phyloP scores from a whole-genome alignment of 2,888 invertebrate species.

The Epiblema foenella region DNA sequence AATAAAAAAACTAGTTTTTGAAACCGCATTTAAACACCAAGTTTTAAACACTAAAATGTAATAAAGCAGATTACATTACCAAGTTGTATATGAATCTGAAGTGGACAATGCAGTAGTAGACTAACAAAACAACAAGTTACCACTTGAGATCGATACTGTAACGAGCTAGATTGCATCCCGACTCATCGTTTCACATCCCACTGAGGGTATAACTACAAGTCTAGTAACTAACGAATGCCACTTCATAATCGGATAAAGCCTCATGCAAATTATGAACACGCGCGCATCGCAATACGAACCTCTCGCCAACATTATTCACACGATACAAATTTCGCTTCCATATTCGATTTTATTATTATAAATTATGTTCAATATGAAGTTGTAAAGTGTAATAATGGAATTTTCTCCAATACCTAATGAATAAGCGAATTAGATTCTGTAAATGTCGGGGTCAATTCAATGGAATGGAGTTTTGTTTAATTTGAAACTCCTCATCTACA shows the following conservation, averaged over 20 bases:
- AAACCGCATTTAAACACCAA: too few species aligned
- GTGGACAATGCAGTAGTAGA: too few species aligned
- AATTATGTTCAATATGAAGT: too few species aligned
- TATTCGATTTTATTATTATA: not conserved
- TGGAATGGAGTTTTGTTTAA: slow-evolving; percentile 7
- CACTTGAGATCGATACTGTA: too few species aligned
- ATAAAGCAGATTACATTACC: too few species aligned
- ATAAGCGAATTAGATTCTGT: slow-evolving; percentile 14
- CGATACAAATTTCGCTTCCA: not conserved
- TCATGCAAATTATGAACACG: slow-evolving; percentile 20
- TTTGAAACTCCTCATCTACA: too few species aligned
- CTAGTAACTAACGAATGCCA: not conserved
- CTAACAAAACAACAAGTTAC: too few species aligned
- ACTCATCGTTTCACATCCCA: not conserved
- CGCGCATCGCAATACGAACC: not conserved
- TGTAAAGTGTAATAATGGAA: too few species aligned
- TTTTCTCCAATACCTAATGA: slow-evolving; percentile 7
- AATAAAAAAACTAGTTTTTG: too few species aligned
- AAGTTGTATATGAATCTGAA: too few species aligned
- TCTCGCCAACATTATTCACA: not conserved
- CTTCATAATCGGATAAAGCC: slow-evolving; percentile 12
- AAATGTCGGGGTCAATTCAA: slow-evolving; percentile 2
- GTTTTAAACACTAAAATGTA: too few species aligned
- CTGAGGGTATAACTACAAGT: not conserved
- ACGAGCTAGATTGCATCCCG: not conserved